Percentiles rank a stretch among this genome's conserved stretches.
phyloP scores from a whole-genome alignment of 2,888 invertebrate genomes.

The Tridacna gigas region DNA sequence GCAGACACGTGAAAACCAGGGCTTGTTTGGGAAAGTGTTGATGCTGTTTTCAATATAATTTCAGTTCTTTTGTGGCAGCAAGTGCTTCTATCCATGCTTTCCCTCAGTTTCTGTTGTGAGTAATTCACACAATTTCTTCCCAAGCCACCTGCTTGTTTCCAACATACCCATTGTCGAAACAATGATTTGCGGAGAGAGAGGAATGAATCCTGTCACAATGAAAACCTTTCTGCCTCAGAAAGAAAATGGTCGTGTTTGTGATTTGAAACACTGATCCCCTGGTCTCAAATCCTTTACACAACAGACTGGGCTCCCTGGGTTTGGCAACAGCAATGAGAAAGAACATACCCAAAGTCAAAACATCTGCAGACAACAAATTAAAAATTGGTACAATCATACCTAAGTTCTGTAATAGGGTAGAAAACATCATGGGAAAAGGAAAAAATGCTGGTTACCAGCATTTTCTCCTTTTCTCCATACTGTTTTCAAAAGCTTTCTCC shows the following conservation, averaged over 20 bases:
- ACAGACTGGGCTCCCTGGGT: not conserved
- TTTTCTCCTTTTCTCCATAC: too few species aligned
- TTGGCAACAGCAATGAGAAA: not conserved
- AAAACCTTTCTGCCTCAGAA: not conserved
- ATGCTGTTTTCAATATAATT: not conserved
- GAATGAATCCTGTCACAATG: not conserved
- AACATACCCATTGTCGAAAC: too few species aligned
- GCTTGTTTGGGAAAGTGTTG: too few species aligned
- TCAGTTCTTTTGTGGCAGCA: not conserved
- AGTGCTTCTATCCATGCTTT: not conserved
- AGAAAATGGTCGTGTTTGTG: not conserved
- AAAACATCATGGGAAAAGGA: too few species aligned
- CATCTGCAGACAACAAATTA: too few species aligned
- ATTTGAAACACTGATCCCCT: not conserved
- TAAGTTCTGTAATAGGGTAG: too few species aligned
- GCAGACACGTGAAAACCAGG: too few species aligned
- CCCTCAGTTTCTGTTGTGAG: not conserved
- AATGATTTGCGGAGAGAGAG: not conserved
- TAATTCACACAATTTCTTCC: not conserved
- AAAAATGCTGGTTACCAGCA: too few species aligned
- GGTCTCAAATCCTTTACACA: not conserved
- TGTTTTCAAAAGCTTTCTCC: too few species aligned
- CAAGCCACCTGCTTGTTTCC: not conserved
- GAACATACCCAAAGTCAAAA: too few species aligned
- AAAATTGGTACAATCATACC: too few species aligned